These are phyloP conservation scores for Nylanderia fulva DNA, from an alignment of 1,140 invertebrate genomes.

Conservation along the genomic window DNA sequence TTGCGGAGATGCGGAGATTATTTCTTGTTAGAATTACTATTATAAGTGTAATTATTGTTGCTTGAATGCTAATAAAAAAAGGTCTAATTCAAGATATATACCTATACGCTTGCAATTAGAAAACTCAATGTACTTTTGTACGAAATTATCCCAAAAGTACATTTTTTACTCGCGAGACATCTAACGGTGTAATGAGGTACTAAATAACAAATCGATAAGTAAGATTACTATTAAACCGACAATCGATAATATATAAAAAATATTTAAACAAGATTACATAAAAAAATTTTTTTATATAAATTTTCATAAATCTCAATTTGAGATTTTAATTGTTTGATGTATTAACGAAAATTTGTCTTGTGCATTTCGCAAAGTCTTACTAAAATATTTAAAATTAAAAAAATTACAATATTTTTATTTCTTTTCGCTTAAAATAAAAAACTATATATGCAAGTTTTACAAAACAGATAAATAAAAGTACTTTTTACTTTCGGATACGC, in stretches of 20 bases:
- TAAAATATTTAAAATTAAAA: neutral
- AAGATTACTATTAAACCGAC: neutral
- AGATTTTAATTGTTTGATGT: too few species aligned
- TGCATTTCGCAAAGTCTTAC: too few species aligned
- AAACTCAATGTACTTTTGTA: neutral
- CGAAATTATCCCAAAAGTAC: neutral
- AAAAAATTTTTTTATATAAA: too few species aligned
- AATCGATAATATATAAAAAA: too few species aligned
- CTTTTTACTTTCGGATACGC: neutral
- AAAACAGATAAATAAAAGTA: neutral
- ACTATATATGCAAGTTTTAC: neutral
- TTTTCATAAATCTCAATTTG: too few species aligned
- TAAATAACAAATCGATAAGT: neutral
- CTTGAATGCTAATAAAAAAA: conserved; percentile 18
- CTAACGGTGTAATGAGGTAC: neutral
- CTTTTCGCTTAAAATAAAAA: neutral
- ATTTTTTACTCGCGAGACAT: neutral
- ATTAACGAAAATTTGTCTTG: too few species aligned
- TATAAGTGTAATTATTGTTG: conserved; percentile 54
- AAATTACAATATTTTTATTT: neutral
- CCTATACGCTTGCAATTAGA: neutral
- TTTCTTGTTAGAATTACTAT: conserved; percentile 45
- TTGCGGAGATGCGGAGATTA: conserved; percentile 10
- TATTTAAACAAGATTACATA: too few species aligned
- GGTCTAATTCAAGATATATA: conserved; percentile 8